phyloP scores from a whole-genome alignment of 2,113 vertebrate genomes.

The Muscicapa adusta region DNA sequence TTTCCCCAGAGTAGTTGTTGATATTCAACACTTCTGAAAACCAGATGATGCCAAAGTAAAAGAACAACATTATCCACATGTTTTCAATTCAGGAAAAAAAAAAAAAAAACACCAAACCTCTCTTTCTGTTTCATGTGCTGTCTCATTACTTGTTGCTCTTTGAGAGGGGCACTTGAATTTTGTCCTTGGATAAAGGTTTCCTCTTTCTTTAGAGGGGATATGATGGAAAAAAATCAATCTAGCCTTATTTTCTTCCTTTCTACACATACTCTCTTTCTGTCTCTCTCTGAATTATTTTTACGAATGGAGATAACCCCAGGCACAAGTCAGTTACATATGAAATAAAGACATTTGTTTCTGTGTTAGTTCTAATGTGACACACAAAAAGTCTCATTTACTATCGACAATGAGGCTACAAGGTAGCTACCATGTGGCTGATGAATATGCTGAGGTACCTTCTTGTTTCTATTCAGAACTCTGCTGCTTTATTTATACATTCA shows the following conservation, averaged over 20 bases:
- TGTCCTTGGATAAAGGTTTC: conserved; percentile 32
- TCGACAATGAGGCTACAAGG: conserved; percentile 73
- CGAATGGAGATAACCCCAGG: conserved; percentile 63
- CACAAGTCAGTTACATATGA: conserved; percentile 68
- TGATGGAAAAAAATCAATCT: not conserved
- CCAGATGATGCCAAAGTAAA: conserved; percentile 35
- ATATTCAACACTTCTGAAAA: conserved; percentile 41
- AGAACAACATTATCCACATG: not conserved
- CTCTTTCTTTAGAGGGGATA: conserved; percentile 19
- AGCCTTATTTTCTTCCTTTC: conserved; percentile 65
- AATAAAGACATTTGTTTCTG: conserved; percentile 64
- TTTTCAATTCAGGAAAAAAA: not conserved
- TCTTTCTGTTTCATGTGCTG: conserved; percentile 20
- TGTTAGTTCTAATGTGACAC: conserved; percentile 58
- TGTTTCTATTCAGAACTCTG: conserved; percentile 73
- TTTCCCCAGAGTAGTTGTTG: not conserved
- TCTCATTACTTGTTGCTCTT: conserved; percentile 32
- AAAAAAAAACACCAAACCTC: not conserved
- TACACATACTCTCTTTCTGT: conserved; percentile 20
- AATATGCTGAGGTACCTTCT: conserved; percentile 75
- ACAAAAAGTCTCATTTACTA: conserved; percentile 73
- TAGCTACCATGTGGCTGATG: conserved; percentile 79
- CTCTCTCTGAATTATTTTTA: conserved; percentile 54
- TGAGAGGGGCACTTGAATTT: conserved; percentile 46
- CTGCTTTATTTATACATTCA: conserved; percentile 77